These are phyloP conservation scores for Palythoa caribaeorum DNA, from an alignment of 92 coral and sea anemone genomes.

Conservation along the genomic window DNA sequence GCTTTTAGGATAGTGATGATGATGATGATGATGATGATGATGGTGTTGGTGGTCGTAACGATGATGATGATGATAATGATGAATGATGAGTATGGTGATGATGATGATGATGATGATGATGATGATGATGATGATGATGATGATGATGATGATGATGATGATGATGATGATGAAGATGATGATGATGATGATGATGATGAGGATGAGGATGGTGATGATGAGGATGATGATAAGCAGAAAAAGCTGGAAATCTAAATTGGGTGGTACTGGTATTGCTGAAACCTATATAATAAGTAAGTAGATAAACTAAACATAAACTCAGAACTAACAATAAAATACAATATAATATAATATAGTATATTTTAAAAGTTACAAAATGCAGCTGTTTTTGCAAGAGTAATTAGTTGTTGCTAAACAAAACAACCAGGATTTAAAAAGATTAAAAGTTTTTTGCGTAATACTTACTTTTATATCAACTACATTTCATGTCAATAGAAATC, in stretches of 20 bases:
- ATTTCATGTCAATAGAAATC: constrained; percentile 25
- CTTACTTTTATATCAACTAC: not conserved
- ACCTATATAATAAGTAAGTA: not conserved
- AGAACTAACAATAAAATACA: too few relatives aligned
- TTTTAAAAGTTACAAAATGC: not conserved
- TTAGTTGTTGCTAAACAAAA: too few relatives aligned
- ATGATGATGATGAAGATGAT: too few relatives aligned
- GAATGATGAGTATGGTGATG: not conserved
- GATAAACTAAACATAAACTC: too few relatives aligned
- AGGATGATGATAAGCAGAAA: too few relatives aligned
- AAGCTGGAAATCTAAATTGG: not conserved
- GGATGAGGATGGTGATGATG: too few relatives aligned
- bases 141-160: too few relatives aligned
- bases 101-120: not conserved
- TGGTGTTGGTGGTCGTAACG: not conserved
- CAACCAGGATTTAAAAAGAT: too few relatives aligned
- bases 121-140: not conserved
- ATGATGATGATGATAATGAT: not conserved
- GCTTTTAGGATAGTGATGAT: not conserved
- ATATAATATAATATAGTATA: too few relatives aligned
- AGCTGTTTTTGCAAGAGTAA: not conserved
- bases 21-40: not conserved
- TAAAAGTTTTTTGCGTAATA: not conserved
- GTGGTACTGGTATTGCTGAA: not conserved
- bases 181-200: too few relatives aligned